Evolutionary conservation across 37 sponge, comb jelly and placozoan species (phyloP).

Genomic region (Sycon ciliatum): DNA sequence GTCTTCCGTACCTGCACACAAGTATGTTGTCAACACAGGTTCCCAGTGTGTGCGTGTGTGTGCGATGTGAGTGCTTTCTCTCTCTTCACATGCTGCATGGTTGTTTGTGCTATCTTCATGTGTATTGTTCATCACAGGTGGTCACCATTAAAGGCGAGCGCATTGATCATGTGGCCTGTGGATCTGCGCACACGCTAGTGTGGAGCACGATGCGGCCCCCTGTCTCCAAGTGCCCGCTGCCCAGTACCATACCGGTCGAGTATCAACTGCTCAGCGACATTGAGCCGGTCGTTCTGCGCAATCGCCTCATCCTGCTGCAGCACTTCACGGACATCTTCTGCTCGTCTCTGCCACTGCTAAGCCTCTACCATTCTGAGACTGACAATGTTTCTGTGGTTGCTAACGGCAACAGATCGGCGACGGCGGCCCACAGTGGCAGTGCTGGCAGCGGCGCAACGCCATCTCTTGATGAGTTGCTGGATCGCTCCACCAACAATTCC

Average conservation of each 20-base stretch:
- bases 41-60: slow-evolving; percentile 13
- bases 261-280: slow-evolving; percentile 64
- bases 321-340: slow-evolving; percentile 67
- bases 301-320: slow-evolving; percentile 69
- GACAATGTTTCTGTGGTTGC: too few species aligned
- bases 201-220: slow-evolving; percentile 68
- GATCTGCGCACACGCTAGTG: slow-evolving; percentile 82
- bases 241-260: slow-evolving; percentile 66
- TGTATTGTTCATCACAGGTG: slow-evolving; percentile 22
- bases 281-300: slow-evolving; percentile 46
- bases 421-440: too few species aligned
- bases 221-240: slow-evolving; percentile 42
- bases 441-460: too few species aligned
- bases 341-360: slow-evolving; percentile 60
- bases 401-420: too few species aligned
- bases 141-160: slow-evolving; percentile 41
- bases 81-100: neutral
- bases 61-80: neutral
- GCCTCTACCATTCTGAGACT: slow-evolving; percentile 18
- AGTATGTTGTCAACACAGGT: slow-evolving; percentile 26
- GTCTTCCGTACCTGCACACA: too few species aligned
- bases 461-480: too few species aligned
- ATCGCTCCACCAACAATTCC: too few species aligned
- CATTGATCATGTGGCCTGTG: slow-evolving; percentile 83
- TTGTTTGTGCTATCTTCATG: neutral